phyloP scores from a whole-genome alignment of 2,888 invertebrate species.

The Rutpela maculata region DNA sequence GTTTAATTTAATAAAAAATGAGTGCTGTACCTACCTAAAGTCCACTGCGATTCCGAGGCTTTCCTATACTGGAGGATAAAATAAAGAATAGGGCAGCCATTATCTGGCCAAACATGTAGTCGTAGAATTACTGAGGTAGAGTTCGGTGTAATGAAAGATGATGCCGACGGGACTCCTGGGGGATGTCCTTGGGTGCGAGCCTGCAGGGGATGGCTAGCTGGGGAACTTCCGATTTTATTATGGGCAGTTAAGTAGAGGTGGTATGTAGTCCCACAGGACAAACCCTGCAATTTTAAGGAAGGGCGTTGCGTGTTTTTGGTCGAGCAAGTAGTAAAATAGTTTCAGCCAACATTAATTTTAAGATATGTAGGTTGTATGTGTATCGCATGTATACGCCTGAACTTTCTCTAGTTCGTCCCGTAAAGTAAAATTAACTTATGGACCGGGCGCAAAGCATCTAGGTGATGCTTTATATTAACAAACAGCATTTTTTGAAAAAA shows the following conservation, averaged over 20 bases:
- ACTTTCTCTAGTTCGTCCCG: not conserved
- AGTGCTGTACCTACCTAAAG: slow-evolving; percentile 74
- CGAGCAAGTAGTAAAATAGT: not conserved
- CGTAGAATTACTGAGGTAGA: slow-evolving; percentile 82
- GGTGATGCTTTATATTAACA: too few species aligned
- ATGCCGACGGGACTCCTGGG: slow-evolving; percentile 81
- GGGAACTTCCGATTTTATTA: slow-evolving; percentile 84
- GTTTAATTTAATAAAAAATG: not conserved
- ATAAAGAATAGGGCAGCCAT: slow-evolving; percentile 82
- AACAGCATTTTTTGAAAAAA: too few species aligned
- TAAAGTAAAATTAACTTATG: too few species aligned
- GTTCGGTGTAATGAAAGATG: slow-evolving; percentile 81
- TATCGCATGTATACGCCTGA: not conserved
- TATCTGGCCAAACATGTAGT: slow-evolving; percentile 84
- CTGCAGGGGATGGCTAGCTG: slow-evolving; percentile 81
- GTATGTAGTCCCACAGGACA: slow-evolving; percentile 84
- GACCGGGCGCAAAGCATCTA: too few species aligned
- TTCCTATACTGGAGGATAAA: slow-evolving; percentile 83
- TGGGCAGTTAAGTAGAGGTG: slow-evolving; percentile 83
- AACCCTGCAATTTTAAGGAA: slow-evolving; percentile 71
- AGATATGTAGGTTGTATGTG: not conserved
- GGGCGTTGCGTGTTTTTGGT: slow-evolving; percentile 2
- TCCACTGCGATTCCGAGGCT: slow-evolving; percentile 81
- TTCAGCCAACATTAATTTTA: not conserved
- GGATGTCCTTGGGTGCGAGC: slow-evolving; percentile 84